Evolutionary conservation across 2,797 vertebrate genomes (phyloP), one percentile per base, ranked within the genome.

Genomic region (Artibeus jamaicensis): DNA sequence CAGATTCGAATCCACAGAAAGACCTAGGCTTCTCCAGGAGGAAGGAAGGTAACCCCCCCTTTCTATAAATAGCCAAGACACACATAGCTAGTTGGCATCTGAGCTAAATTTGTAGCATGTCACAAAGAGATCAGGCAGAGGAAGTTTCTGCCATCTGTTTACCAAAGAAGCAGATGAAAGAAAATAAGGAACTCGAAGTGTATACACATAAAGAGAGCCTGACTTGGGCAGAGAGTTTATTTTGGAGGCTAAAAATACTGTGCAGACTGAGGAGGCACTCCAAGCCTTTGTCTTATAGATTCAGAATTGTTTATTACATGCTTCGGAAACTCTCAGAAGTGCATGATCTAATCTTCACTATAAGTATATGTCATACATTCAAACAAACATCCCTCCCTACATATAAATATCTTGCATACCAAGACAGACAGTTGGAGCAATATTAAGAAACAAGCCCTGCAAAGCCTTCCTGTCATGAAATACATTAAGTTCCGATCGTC

Each of bases 131-230:
- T 84, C 84, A 53, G 9, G 84, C 0, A 5, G 82, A 96, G 93
- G 94, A 95, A 95, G 96, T 86, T n/a, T 67, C 93, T 53, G 1
- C 87, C 32, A 29, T 96, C 96, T 97, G 94, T 93, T 97, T 88
- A 96, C 6, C 5, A 92, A 81, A 76, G 86, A 76, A 90, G 70
- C 76, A 92, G 90, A 90, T 91, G 29, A 79, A 97, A 94, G 4
- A 82, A 97, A 95, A 93, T 24, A 26, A 87, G 78, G 84, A 91
- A 97, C 81, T 39, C 7, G 37, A 53, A 77, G 81, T 55, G 74
- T 11, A 62, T 82, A 70, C 24, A 92, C 4, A 0, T 53, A 37
- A 50, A 92, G 53, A 77, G 93, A 8, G 22, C 48, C 8, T 91
- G 94, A 94, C 62, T 62, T 6, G 57, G 39, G 21, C 87, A 92